Evolutionary conservation across 1,140 invertebrate genomes (phyloP).

Genomic region (Leptopilina boulardi): DNA sequence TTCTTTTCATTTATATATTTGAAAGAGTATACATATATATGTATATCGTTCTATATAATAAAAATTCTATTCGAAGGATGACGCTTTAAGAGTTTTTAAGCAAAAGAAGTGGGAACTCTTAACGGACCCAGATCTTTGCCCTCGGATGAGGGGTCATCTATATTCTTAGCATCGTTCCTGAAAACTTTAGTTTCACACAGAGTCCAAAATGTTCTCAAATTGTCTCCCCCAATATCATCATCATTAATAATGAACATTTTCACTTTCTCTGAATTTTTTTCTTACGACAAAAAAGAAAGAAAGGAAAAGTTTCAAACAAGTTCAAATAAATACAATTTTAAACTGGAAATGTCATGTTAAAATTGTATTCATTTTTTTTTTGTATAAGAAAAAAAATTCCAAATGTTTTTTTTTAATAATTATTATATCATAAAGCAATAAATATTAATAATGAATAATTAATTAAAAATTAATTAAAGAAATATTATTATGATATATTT

Average conservation of each 20-base stretch:
- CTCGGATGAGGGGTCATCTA: slow-evolving; percentile 60
- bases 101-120: slow-evolving; percentile 5
- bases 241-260: slow-evolving; percentile 37
- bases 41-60: too few species aligned
- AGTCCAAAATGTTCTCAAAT: slow-evolving; percentile 42
- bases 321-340: too few species aligned
- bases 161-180: slow-evolving; percentile 59
- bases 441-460: too few species aligned
- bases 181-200: slow-evolving; percentile 53
- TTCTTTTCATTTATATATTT: slow-evolving; percentile 50
- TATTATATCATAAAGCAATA: too few species aligned
- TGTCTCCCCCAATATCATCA: slow-evolving; percentile 18
- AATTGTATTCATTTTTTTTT: too few species aligned
- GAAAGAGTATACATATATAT: too few species aligned
- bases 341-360: too few species aligned
- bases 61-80: slow-evolving; percentile 37
- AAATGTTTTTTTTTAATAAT: too few species aligned
- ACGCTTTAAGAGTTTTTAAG: neutral
- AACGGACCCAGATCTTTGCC: slow-evolving; percentile 7
- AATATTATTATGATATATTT: too few species aligned
- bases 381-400: too few species aligned
- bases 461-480: too few species aligned
- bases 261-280: slow-evolving; percentile 29
- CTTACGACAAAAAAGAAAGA: neutral
- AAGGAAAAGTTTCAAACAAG: too few species aligned